phyloP scores from a whole-genome alignment of 2,113 vertebrate species.

The Rallus limicola region DNA sequence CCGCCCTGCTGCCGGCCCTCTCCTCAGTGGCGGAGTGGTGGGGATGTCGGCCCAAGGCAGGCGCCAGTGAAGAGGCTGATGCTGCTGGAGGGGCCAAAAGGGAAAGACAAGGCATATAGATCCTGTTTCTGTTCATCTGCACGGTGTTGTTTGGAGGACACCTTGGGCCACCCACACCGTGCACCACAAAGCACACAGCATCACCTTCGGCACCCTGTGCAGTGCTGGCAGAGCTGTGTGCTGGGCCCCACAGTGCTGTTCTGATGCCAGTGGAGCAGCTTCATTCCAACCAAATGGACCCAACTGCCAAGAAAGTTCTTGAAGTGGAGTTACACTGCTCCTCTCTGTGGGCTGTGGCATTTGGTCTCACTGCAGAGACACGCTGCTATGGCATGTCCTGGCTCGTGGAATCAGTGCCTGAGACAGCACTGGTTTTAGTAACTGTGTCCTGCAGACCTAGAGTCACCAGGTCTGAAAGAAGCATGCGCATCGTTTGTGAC shows the following conservation, averaged over 20 bases:
- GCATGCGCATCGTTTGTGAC: accelerated
- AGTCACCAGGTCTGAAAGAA: background rate
- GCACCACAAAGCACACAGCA: accelerated
- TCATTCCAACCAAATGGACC: background rate
- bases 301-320: background rate
- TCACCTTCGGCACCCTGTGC: accelerated
- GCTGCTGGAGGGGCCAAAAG: too few relatives aligned
- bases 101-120: background rate
- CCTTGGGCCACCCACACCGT: accelerated
- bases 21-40: too few relatives aligned
- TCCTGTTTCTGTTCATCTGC: accelerated
- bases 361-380: background rate
- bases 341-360: accelerated
- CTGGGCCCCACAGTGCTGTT: accelerated
- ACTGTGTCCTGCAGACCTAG: background rate
- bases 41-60: too few relatives aligned
- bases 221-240: accelerated
- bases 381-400: accelerated
- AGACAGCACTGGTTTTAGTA: background rate
- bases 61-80: accelerated
- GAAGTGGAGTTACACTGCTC: accelerated
- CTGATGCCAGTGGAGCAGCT: accelerated
- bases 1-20: background rate
- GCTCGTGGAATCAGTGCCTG: background rate
- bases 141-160: accelerated